A percentile compares a stretch with the other conserved stretches of the same genome.
These are phyloP conservation scores for Uria lomvia DNA, from an alignment of 2,113 vertebrate species.

Conservation along the genomic window DNA sequence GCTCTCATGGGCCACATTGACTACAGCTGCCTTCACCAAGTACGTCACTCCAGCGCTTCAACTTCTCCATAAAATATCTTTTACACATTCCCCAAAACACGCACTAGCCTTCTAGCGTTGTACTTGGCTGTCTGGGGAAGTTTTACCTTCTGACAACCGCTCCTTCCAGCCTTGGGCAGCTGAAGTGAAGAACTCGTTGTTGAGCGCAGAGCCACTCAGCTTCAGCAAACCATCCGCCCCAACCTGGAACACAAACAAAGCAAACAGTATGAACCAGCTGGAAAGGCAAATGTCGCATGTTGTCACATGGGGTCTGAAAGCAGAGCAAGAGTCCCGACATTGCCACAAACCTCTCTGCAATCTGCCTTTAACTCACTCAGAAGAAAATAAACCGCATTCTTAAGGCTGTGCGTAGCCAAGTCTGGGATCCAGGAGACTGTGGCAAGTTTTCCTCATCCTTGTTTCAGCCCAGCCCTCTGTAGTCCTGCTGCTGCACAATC, in stretches of 20 bases:
- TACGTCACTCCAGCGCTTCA: not conserved
- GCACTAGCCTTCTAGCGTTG: fast-evolving
- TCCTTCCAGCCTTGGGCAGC: conserved; percentile 98
- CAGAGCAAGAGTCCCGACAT: fast-evolving
- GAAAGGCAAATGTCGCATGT: not conserved
- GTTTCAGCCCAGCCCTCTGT: not conserved
- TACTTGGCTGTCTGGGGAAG: fast-evolving
- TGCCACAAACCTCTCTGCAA: not conserved
- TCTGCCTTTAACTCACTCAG: not conserved
- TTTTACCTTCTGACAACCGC: conserved; percentile 89
- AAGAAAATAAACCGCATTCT: not conserved
- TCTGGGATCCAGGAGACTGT: not conserved
- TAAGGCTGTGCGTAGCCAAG: not conserved
- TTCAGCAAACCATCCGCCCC: conserved; percentile 89
- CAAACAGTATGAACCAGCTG: not conserved
- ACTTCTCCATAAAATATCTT: not conserved
- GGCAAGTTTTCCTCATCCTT: not conserved
- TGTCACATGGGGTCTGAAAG: not conserved
- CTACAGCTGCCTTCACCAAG: not conserved
- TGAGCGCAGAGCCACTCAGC: conserved; percentile 91
- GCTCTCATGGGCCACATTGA: not conserved
- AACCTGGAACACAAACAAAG: conserved; percentile 71
- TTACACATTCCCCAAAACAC: fast-evolving
- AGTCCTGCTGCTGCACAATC: not conserved
- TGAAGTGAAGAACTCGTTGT: conserved; percentile 98